These are phyloP conservation scores for Synergus gifuensis DNA, from an alignment of 2,888 invertebrate genomes.

Conservation along the genomic window DNA sequence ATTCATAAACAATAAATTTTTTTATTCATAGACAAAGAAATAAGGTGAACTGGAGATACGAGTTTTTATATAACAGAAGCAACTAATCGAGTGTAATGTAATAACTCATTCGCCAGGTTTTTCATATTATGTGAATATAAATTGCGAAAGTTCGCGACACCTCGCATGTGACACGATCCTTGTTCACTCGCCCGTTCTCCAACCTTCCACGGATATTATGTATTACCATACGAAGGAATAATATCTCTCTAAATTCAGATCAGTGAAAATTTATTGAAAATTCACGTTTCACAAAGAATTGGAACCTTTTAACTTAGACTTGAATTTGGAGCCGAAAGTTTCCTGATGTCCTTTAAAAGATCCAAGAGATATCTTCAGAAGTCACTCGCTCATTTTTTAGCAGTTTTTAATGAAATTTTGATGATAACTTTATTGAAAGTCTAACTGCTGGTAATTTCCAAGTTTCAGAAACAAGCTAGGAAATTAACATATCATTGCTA, in stretches of 20 bases:
- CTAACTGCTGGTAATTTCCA: neutral
- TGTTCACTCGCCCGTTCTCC: neutral
- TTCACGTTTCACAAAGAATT: too few relatives aligned
- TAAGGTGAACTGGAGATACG: neutral
- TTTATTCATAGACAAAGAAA: neutral
- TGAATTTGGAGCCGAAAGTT: too few relatives aligned
- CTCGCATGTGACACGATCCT: slow-evolving; percentile 4
- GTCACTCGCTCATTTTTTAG: too few relatives aligned
- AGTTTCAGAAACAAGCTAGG: neutral
- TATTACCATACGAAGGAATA: too few relatives aligned
- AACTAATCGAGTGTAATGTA: neutral
- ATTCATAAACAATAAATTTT: slow-evolving; percentile 4
- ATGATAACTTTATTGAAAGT: too few relatives aligned
- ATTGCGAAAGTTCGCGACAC: slow-evolving; percentile 19
- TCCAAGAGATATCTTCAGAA: too few relatives aligned
- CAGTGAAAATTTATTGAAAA: neutral
- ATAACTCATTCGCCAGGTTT: slow-evolving; percentile 16
- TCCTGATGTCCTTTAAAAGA: too few relatives aligned
- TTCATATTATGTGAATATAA: slow-evolving; percentile 30
- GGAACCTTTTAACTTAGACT: too few relatives aligned
- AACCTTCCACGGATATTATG: too few relatives aligned
- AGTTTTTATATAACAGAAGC: slow-evolving; percentile 23
- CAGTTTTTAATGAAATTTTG: too few relatives aligned
- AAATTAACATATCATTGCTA: slow-evolving; percentile 6
- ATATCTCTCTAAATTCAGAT: neutral